A percentile compares a stretch with the other conserved stretches of the same genome.
Evolutionary conservation across 2,888 invertebrate species (phyloP).

Genomic region (Ectemnius lituratus): DNA sequence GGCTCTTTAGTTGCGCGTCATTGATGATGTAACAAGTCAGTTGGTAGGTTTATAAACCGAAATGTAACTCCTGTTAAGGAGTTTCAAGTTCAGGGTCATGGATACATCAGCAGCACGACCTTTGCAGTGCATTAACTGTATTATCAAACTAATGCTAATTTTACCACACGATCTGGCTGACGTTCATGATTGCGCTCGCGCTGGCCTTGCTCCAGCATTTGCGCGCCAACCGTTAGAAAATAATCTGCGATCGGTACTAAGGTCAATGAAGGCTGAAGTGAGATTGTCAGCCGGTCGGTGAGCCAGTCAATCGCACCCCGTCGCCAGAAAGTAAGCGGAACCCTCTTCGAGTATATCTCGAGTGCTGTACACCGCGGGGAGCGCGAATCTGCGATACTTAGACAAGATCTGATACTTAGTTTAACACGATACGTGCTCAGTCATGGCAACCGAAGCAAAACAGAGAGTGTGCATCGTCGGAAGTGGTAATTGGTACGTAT

Average conservation of each 20-base stretch:
- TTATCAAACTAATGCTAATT: slow-evolving; percentile 71
- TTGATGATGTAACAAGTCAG: neutral
- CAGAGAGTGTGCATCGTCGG: slow-evolving; percentile 80
- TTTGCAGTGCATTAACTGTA: slow-evolving; percentile 47
- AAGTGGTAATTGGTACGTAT: slow-evolving; percentile 79
- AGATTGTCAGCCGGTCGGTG: slow-evolving; percentile 67
- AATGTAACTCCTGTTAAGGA: neutral
- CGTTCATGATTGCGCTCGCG: slow-evolving; percentile 54
- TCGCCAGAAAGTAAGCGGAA: slow-evolving; percentile 44
- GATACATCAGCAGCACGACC: slow-evolving; percentile 12
- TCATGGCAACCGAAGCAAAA: slow-evolving; percentile 59
- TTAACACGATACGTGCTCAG: neutral
- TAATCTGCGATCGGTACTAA: slow-evolving; percentile 65
- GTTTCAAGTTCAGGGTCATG: slow-evolving; percentile 24
- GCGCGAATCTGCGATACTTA: neutral
- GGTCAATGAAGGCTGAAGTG: slow-evolving; percentile 69
- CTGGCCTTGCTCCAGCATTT: slow-evolving; percentile 71
- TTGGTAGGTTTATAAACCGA: neutral
- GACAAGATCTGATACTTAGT: neutral
- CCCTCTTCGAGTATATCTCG: slow-evolving; percentile 16
- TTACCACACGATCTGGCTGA: slow-evolving; percentile 63
- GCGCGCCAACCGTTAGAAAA: slow-evolving; percentile 64
- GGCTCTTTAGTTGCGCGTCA: too few species aligned
- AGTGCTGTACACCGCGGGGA: neutral
- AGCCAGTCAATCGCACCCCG: slow-evolving; percentile 52